Evolutionary conservation across 2,888 invertebrate genomes (phyloP).

Genomic region (Limnephilus marmoratus): DNA sequence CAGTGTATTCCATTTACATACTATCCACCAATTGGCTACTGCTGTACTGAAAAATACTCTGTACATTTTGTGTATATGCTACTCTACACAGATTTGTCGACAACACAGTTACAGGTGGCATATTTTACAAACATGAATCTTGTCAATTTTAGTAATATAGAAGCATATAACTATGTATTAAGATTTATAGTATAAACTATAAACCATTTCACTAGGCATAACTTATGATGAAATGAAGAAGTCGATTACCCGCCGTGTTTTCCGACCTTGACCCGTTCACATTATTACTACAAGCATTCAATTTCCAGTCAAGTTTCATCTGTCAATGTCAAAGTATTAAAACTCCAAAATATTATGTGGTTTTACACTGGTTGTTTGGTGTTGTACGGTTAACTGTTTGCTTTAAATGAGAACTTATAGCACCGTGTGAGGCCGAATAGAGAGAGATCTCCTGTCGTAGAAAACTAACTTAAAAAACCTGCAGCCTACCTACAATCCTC

Average conservation of each 20-base stretch:
- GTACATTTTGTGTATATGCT: not conserved
- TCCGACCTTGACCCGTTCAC: not conserved
- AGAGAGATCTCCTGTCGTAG: not conserved
- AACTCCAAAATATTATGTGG: not conserved
- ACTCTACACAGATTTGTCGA: not conserved
- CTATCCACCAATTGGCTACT: not conserved
- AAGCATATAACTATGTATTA: not conserved
- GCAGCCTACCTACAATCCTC: not conserved
- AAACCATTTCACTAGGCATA: not conserved
- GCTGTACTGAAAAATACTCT: not conserved
- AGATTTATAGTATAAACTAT: not conserved
- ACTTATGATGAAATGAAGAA: not conserved
- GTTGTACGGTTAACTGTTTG: not conserved
- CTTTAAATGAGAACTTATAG: not conserved
- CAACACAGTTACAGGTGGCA: not conserved
- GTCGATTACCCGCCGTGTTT: not conserved
- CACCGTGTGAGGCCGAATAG: not conserved
- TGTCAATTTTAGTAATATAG: no score
- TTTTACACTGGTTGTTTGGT: no score
- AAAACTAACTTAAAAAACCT: not conserved
- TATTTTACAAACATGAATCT: not conserved
- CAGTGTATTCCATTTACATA: not conserved
- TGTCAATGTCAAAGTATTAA: not conserved
- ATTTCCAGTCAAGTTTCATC: not conserved
- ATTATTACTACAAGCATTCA: no score